Evolutionary conservation across 2,113 vertebrate genomes (phyloP).

Genomic region (Atherinomorus stipes): DNA sequence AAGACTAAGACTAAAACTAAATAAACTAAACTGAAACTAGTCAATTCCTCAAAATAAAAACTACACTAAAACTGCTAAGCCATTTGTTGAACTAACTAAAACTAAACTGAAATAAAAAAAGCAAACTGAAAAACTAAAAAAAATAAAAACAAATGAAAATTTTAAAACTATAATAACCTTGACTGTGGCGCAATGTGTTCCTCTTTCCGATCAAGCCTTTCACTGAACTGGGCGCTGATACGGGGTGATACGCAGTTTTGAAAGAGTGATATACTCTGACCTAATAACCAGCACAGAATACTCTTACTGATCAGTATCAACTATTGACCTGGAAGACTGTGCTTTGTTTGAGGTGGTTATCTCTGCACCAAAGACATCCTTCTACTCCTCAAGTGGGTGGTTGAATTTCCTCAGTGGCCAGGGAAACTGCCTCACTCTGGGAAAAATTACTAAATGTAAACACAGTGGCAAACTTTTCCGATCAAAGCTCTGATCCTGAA

Average conservation of each 20-base stretch:
- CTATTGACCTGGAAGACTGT: constrained; percentile 13
- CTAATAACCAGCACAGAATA: constrained; percentile 17
- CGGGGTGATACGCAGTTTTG: constrained; percentile 31
- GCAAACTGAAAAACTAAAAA: no score
- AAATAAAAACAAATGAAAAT: no score
- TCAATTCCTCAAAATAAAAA: no score
- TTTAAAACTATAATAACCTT: no score
- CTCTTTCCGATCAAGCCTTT: neutral
- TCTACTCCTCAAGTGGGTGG: constrained; percentile 13
- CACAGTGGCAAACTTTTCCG: neutral
- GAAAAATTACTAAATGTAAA: neutral
- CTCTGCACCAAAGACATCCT: neutral
- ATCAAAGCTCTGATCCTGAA: neutral
- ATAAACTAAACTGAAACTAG: no score
- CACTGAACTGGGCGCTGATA: constrained; percentile 5
- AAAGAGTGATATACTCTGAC: constrained; percentile 26
- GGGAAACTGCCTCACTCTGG: constrained; percentile 29
- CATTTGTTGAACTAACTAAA: no score
- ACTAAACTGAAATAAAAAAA: no score
- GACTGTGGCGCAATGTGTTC: neutral
- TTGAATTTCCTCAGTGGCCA: constrained; percentile 53
- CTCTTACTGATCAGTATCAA: constrained; percentile 20
- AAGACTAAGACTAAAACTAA: no score
- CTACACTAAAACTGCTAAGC: no score
- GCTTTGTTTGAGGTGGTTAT: constrained; percentile 36